Percentiles rank a stretch among this genome's conserved stretches.
phyloP scores from a whole-genome alignment of 2,113 vertebrate species.

The Megatriorchis doriae region DNA sequence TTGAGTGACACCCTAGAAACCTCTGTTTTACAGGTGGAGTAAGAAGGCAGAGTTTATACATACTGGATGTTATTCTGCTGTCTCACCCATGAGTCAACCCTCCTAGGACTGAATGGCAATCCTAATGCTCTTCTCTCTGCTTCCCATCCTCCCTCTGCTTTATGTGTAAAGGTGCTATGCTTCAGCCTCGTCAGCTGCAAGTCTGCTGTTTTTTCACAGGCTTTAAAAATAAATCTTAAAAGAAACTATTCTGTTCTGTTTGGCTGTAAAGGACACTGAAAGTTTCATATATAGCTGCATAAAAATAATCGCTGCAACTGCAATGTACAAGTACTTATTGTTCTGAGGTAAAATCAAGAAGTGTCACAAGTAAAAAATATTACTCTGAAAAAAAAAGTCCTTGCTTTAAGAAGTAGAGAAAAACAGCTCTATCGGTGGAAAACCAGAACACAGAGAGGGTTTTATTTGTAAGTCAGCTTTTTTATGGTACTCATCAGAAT shows the following conservation, averaged over 20 bases:
- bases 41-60: neutral
- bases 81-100: neutral
- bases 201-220: neutral
- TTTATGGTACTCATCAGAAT: conserved; percentile 8
- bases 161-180: neutral
- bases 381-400: neutral
- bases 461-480: conserved; percentile 21
- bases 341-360: conserved; percentile 35
- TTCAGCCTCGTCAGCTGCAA: neutral
- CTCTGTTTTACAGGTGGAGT: neutral
- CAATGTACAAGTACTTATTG: conserved; percentile 35
- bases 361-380: conserved; percentile 30
- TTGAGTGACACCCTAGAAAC: neutral
- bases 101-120: neutral
- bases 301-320: conserved; percentile 30
- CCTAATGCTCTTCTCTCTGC: neutral
- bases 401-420: neutral
- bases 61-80: neutral
- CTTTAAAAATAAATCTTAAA: conserved; percentile 32
- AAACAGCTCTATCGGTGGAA: conserved; percentile 23
- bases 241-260: neutral
- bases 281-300: conserved; percentile 4
- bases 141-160: neutral
- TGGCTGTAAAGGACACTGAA: neutral
- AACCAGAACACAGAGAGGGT: neutral